These are phyloP conservation scores for Rhyacophila evoluta DNA, from an alignment of 2,888 invertebrate genomes.

Conservation along the genomic window DNA sequence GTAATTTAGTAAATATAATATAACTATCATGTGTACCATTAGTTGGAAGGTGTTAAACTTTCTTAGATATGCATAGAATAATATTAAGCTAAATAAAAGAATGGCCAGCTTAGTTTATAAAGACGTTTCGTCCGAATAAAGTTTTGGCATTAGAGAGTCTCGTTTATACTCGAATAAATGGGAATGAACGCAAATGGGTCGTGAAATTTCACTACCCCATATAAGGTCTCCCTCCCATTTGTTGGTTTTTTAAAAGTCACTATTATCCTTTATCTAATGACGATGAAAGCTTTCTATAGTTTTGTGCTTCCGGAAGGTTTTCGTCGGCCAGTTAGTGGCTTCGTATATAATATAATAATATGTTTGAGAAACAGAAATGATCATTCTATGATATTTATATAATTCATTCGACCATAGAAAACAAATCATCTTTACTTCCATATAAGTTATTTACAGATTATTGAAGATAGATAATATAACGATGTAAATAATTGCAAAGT, in stretches of 20 bases:
- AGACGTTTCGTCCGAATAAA: neutral
- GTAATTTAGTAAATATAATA: too few relatives aligned
- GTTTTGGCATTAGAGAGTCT: constrained; percentile 1
- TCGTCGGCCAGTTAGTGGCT: neutral
- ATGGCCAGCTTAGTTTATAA: neutral
- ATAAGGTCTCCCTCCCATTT: neutral
- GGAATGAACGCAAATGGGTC: constrained; percentile 14
- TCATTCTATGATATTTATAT: too few relatives aligned
- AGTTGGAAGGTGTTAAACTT: too few relatives aligned
- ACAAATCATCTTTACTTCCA: too few relatives aligned
- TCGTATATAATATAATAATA: too few relatives aligned
- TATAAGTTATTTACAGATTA: too few relatives aligned
- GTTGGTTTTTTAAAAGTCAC: constrained; percentile 22
- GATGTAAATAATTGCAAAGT: too few relatives aligned
- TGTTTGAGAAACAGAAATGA: too few relatives aligned
- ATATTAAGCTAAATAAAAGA: neutral
- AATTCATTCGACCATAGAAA: too few relatives aligned
- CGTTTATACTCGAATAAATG: constrained; percentile 16
- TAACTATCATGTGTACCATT: too few relatives aligned
- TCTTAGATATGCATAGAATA: too few relatives aligned
- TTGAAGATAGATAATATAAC: too few relatives aligned
- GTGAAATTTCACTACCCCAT: constrained; percentile 11
- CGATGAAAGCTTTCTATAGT: constrained; percentile 5
- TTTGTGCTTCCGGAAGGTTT: neutral
- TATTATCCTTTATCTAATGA: constrained; percentile 24